phyloP scores from a whole-genome alignment of 2,888 invertebrate genomes.

The Tanaodytes sp. region DNA sequence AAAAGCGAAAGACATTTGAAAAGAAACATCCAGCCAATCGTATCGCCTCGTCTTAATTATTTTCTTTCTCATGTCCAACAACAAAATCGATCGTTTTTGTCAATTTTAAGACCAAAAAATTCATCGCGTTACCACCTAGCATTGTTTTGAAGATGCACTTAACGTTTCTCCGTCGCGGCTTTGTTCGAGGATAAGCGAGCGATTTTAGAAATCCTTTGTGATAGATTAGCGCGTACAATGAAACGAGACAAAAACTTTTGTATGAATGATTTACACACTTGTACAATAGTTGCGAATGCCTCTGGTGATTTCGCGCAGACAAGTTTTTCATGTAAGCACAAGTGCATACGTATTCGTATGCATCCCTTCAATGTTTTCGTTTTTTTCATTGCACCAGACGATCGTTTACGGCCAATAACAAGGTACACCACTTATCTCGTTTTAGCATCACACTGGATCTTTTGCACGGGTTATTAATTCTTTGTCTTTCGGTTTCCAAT shows the following conservation, averaged over 20 bases:
- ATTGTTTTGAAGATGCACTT: no score
- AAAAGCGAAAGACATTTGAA: neutral
- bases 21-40: neutral
- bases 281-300: slow-evolving; percentile 32
- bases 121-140: no score
- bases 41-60: no score
- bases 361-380: slow-evolving; percentile 26
- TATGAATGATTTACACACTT: slow-evolving; percentile 27
- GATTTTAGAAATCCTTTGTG: slow-evolving; percentile 14
- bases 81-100: no score
- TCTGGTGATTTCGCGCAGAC: slow-evolving; percentile 9
- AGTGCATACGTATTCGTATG: neutral
- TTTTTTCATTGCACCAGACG: slow-evolving; percentile 17
- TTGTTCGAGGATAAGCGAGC: slow-evolving; percentile 13
- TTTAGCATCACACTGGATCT: neutral
- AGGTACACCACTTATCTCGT: slow-evolving; percentile 9
- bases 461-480: slow-evolving; percentile 1
- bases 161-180: no score
- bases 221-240: slow-evolving; percentile 31
- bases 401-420: slow-evolving; percentile 24
- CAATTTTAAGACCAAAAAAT: no score
- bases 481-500: neutral
- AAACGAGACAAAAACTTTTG: slow-evolving; percentile 30
- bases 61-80: no score
- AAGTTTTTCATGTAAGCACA: neutral